These are phyloP conservation scores for Bombus haemorrhoidalis DNA, from an alignment of 1,140 invertebrate species.

Conservation along the genomic window DNA sequence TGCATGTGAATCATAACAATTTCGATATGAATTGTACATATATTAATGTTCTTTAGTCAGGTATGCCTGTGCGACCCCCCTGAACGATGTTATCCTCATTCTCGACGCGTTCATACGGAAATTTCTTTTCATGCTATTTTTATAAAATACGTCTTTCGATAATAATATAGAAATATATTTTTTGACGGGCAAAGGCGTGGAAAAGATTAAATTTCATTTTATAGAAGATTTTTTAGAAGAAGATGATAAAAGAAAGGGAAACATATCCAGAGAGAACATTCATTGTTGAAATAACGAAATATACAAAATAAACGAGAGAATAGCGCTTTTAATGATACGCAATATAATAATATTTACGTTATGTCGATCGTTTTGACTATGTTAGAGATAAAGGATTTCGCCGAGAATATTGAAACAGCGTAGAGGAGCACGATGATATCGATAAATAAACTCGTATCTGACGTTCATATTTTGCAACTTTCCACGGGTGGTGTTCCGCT, in stretches of 20 bases:
- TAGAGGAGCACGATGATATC: neutral
- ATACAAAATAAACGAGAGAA: neutral
- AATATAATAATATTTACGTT: too few relatives aligned
- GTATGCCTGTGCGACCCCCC: neutral
- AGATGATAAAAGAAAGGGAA: neutral
- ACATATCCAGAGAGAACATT: neutral
- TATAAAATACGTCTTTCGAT: neutral
- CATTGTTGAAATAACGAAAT: neutral
- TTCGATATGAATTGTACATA: conserved; percentile 8
- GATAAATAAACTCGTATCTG: conserved; percentile 6
- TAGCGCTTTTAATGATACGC: neutral
- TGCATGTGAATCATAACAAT: conserved; percentile 11
- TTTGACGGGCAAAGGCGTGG: neutral
- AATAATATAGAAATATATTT: neutral
- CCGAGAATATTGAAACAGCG: conserved; percentile 20
- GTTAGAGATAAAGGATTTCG: neutral
- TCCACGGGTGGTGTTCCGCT: neutral
- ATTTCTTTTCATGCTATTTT: neutral
- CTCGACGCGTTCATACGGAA: neutral
- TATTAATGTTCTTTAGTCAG: neutral
- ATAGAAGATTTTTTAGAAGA: too few relatives aligned
- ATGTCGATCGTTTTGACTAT: neutral
- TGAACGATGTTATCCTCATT: conserved; percentile 7
- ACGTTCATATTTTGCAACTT: neutral
- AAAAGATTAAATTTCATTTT: neutral